These are phyloP conservation scores for Eurytoma californica DNA, from an alignment of 2,888 invertebrate genomes.

Conservation along the genomic window DNA sequence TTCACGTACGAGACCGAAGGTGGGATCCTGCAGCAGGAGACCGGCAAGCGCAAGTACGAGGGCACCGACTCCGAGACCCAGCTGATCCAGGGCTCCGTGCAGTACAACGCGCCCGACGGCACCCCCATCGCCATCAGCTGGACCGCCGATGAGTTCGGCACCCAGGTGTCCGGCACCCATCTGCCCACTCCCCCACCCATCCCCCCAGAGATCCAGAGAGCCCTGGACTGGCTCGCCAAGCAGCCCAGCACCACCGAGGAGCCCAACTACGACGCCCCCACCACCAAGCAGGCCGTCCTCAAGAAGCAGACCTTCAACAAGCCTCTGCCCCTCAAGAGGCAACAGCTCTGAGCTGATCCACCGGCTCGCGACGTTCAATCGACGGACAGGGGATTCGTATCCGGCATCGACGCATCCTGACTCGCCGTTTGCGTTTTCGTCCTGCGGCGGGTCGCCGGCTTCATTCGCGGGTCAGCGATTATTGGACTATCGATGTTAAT, in stretches of 20 bases:
- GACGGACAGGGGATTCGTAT: no score
- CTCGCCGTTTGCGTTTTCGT: background rate
- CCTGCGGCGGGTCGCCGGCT: no score
- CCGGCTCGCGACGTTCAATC: no score
- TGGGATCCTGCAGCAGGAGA: conserved; percentile 70
- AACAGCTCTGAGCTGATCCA: conserved; percentile 11
- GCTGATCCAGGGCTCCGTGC: conserved; percentile 72
- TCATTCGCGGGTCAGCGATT: no score
- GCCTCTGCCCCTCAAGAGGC: conserved; percentile 45
- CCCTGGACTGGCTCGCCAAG: conserved; percentile 72
- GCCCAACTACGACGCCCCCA: conserved; percentile 51
- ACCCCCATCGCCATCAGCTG: conserved; percentile 72
- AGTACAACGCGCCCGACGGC: conserved; percentile 73
- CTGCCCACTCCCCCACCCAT: conserved; percentile 72
- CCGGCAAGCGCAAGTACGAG: conserved; percentile 70
- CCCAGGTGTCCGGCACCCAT: conserved; percentile 70
- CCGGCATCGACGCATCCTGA: background rate
- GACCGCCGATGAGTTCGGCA: conserved; percentile 73
- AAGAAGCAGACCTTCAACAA: conserved; percentile 50
- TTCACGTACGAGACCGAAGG: conserved; percentile 72
- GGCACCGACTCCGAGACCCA: conserved; percentile 72
- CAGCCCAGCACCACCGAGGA: conserved; percentile 71
- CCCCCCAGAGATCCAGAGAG: conserved; percentile 70
- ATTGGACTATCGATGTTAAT: background rate
- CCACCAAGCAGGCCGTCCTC: background rate